Evolutionary conservation across 1,140 invertebrate species (phyloP).

Genomic region (Anthonomus grandis): DNA sequence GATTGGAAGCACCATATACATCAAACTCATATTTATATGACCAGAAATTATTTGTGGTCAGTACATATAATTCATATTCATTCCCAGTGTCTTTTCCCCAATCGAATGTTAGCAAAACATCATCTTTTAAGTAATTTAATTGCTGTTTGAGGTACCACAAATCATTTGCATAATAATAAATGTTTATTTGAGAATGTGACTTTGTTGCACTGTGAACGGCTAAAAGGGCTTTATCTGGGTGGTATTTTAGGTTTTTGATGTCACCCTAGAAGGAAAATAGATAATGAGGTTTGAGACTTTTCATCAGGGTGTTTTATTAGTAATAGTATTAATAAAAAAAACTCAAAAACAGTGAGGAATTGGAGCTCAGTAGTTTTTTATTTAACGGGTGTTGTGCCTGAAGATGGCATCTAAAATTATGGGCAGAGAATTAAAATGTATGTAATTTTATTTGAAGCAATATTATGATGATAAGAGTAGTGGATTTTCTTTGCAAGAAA

Average conservation of each 20-base stretch:
- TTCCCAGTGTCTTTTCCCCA: slow-evolving; percentile 26
- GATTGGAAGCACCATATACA: slow-evolving; percentile 9
- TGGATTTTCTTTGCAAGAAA: no score
- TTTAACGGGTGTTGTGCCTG: no score
- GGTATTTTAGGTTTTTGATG: slow-evolving; percentile 28
- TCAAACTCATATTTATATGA: slow-evolving; percentile 20
- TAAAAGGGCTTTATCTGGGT: slow-evolving; percentile 28
- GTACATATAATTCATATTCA: no score
- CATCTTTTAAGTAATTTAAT: slow-evolving; percentile 18
- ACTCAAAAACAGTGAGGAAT: no score
- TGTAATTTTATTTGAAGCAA: no score
- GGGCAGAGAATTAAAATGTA: no score
- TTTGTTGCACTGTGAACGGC: slow-evolving; percentile 13
- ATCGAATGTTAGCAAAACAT: slow-evolving; percentile 22
- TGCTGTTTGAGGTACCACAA: slow-evolving; percentile 35
- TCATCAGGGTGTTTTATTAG: no score
- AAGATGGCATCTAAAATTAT: no score
- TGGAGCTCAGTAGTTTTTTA: no score
- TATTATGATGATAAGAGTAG: no score
- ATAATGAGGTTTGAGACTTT: no score
- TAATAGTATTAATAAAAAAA: no score
- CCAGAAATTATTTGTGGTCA: slow-evolving; percentile 19
- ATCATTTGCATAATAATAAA: slow-evolving; percentile 28
- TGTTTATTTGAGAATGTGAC: slow-evolving; percentile 16
- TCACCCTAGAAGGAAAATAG: slow-evolving; percentile 33